Percentiles rank a stretch among this genome's conserved stretches.
Conservation (phyloP, 1,140 invertebrate genomes). For the Lepidurus apus region DNA sequence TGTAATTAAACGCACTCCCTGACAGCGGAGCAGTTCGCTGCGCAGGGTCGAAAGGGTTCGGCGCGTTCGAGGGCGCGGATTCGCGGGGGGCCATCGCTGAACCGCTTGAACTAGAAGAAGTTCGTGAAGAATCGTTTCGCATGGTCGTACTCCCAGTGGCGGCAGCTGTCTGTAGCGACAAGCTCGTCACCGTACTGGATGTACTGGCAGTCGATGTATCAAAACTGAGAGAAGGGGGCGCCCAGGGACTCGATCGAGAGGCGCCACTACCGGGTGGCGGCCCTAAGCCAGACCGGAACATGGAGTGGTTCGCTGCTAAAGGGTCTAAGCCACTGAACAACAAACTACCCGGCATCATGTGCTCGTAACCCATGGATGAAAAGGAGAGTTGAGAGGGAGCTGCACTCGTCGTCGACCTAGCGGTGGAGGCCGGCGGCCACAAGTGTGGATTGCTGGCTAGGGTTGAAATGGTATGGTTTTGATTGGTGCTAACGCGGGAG, state of each 20-base stretch:
- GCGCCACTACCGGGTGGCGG: constrained; percentile 56
- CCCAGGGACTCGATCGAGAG: constrained; percentile 34
- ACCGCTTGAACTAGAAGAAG: constrained; percentile 32
- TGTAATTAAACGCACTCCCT: constrained; percentile 49
- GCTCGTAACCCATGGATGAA: constrained; percentile 22
- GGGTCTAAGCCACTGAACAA: constrained; percentile 31
- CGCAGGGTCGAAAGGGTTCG: background rate
- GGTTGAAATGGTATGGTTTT: background rate
- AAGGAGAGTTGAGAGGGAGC: constrained; percentile 27
- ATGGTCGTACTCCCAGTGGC: constrained; percentile 46
- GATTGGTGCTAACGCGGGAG: constrained; percentile 17
- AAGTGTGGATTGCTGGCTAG: constrained; percentile 19
- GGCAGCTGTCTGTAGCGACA: constrained; percentile 53
- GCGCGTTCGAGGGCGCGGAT: background rate
- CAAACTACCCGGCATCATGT: constrained; percentile 30
- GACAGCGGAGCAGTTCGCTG: constrained; percentile 47
- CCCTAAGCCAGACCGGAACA: constrained; percentile 41
- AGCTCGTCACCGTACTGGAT: constrained; percentile 29
- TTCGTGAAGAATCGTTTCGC: constrained; percentile 49
- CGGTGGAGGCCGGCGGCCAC: constrained; percentile 9
- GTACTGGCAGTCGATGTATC: constrained; percentile 1
- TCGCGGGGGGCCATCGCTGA: background rate
- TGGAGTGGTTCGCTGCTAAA: constrained; percentile 25
- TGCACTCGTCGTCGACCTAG: constrained; percentile 16
- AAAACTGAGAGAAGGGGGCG: constrained; percentile 37